Evolutionary conservation across 2,797 vertebrate species (phyloP), one percentile per base, ranked within the genome.

Genomic region (Dallia pectoralis): DNA sequence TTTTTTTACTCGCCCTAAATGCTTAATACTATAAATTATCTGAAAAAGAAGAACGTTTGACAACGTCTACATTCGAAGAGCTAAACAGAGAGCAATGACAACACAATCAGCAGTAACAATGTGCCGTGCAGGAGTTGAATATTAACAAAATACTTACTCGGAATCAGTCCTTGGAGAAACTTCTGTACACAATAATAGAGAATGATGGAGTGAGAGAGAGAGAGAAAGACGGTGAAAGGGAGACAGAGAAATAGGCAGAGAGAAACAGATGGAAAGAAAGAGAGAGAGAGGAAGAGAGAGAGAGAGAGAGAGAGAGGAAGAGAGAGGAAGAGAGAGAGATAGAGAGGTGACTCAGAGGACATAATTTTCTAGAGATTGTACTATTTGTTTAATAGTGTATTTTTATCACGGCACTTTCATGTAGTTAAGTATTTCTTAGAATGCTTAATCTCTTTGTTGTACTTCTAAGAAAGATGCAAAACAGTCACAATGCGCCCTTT

Each of bases 291-390:
- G 14, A 44, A 3, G 6, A 11, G 3, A 44, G 40, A 4, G 12
- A 44, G 40, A 44, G 9, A 44, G 40, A 44, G 8, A 44, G 40
- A 9, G 14, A 44, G 14, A 44, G 14, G 14, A 12, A 44, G 2
- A 14, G 40, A 44, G 40, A 44, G 14, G 14, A 22, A 56, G 22
- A 18, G 51, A 22, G 19, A 22, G 51, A 53, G 51, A 53, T 2
- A 67, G 66, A 49, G 84, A 91, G 90, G 89, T 92, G 91, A 89
- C 79, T 1, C 74, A 81, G 87, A 89, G 89, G 90, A 90, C 90
- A 91, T 80, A 81, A 84, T 74, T 40, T 56, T 30, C 69, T 73
- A 76, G 76, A 79, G 74, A 76, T 83, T 72, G 78, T 63, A 70
- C 81, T 65, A 48, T 72, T 79, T 71, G 82, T 29, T 90, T 79